Evolutionary conservation across 2,888 invertebrate genomes (phyloP), one percentile per base, ranked within the genome.

Genomic region (Anoncus sp.): DNA sequence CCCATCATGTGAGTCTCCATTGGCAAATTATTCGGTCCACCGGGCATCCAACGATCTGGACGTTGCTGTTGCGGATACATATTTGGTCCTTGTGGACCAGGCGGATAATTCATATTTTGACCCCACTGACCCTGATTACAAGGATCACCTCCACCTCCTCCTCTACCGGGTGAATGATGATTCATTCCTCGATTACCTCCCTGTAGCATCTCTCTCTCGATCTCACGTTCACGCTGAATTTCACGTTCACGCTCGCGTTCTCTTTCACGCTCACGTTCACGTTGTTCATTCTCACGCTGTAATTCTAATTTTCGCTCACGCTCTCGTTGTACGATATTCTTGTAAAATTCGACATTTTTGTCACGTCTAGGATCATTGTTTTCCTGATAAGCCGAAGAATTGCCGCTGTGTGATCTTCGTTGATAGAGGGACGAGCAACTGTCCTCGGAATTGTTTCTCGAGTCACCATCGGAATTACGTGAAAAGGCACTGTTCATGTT

Each of bases 1-100:
- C 66, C 75, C 51, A 81, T 80, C 60, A 65, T 75, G 43, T 81
- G 83, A 3, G 81, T 65, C n/a, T 85, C 85, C 63, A 83, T 79
- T 0, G 75, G 74, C 5, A 47, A 45, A 35, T 79, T 57, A 59
- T 81, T 80, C 18, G 81, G 24, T 3, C 53, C 76, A 14, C 27
- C 51, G 18, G 38, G 75, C 69, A 80, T 79, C 87, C 87, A 86
- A 75, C 83, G 83, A 14, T 87, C 87, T 18, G 82, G 82, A 12
- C 83, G 83, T 16, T 66, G 60, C 43, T 70, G 79, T 18, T 65
- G 66, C 6, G 74, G 70, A 51, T 77, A 80, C 53, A 81, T 73
- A 24, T 76, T 75, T 12, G 76, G 53, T 1, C 62, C 67, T 40
- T 79, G 79, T 1, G 69, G 47, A 38, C 69, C 71, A 2, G 31